Evolutionary conservation across 2,113 vertebrate species (phyloP), one percentile per base, ranked within the genome.

Genomic region (Scophthalmus maximus): DNA sequence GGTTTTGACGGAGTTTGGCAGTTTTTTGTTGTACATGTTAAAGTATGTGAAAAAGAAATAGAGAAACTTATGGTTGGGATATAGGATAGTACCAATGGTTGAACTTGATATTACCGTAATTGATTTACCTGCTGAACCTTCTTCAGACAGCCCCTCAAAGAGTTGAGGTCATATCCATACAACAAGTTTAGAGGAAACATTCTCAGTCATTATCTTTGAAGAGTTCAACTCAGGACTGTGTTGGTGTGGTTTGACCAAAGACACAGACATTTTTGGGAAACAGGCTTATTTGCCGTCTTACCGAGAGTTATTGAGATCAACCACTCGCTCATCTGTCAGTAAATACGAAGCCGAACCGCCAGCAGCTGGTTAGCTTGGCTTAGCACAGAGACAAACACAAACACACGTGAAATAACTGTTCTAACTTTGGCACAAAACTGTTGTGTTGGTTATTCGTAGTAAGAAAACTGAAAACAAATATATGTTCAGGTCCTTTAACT

Each of bases 401-500:
- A 29, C 3, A 18, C 30, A 3, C 15, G 44, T 29, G 44, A 25
- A 52, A n/a, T n/a, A n/a, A 42, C 40, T 42, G 15, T 6, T 17
- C n/a, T n/a, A n/a, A n/a, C n/a, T n/a, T n/a, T n/a, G n/a, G n/a
- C n/a, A n/a, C n/a, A n/a, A n/a, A n/a, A n/a, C n/a, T n/a, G n/a
- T n/a, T n/a, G n/a, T n/a, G n/a, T n/a, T n/a, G n/a, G n/a, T n/a
- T n/a, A n/a, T n/a, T n/a, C n/a, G n/a, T n/a, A n/a, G n/a, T n/a
- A n/a, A 68, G 10, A 36, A 75, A 62, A 36, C 4, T 29, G 46
- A 51, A 22, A 22, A 10, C 8, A 34, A 49, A 26, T 9, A 18
- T 14, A 44, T 46, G 29, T 52, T 58, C 46, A 25, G 12, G 12
- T 15, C 12, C 11, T 22, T 73, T 40, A 81, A 61, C 53, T 4